Base-by-base conservation (phyloP, 2,113 vertebrate genomes). In the Centropristis striata region DNA sequence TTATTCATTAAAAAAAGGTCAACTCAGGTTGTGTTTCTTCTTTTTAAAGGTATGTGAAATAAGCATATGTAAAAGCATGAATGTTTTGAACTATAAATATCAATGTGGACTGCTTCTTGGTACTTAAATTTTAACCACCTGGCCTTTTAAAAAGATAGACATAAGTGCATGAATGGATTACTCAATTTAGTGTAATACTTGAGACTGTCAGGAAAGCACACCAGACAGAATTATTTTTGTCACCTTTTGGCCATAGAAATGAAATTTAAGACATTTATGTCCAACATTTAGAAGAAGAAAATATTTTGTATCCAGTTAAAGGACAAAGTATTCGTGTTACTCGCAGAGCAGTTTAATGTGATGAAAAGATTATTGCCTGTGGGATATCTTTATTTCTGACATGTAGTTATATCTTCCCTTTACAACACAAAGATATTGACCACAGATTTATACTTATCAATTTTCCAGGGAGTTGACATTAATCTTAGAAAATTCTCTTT, bases 1-100 rank as follows among this genome's bases (percentile, higher is more conserved):
- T 76, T 86, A 11, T 86, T 90, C 77, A 94, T 90, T 93, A 94
- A 94, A 94, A 80, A 88, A 88, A 90, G 80, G 78, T 92, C 75
- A 86, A 80, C 36, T 71, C 8, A 4, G 18, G 4, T 51, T 71
- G 60, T 80, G 59, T 55, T 42, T 65, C 1, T 41, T 86, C 12
- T 55, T 71, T 41, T 16, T 46, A 10, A 27, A 14, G 0, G 8
- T 11, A 16, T 66, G n/a, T 58, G 9, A 16, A 74, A 42, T 68
- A 11, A 49, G 21, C 15, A 41, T 49, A 10, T 16, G 1, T 14
- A n/a, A 8, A 54, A 21, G 18, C 20, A 36, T 3, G 28, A 49
- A 11, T 21, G 8, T 64, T 49, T 44, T 20, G 4, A 23, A n/a
- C 23, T 23, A 18, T 15, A 27, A 4, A 12, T 63, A 61, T 53